Evolutionary conservation across 2,888 invertebrate species (phyloP), one percentile per base, ranked within the genome.

Genomic region (Eutolmus rufibarbis): DNA sequence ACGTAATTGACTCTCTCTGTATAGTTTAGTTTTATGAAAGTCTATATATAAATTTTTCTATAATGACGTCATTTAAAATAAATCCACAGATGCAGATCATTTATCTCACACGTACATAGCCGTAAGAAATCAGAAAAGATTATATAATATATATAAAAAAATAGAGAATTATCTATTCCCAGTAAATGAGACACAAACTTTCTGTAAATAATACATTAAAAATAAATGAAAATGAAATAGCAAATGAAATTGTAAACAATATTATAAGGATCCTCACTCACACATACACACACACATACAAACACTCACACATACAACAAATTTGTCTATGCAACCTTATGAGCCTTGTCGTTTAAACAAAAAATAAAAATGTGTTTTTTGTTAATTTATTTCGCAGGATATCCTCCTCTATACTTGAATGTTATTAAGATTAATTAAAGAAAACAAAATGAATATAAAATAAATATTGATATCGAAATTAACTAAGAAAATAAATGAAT

Each of bases 371-470:
- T 23, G 66, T 66, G 66, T 23, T 66, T 66, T 66, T 23, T 66
- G 66, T 66, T 66, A 66, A 66, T 57, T 81, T 56, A 81, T 81
- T 81, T 81, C 34, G 56, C 81, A 51, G 8, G 3, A 81, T 56
- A 31, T 81, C 56, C 81, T 66, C 66, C 66, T 81, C 81, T 79
- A 81, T 81, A 81, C 81, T 51, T 81, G 81, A 81, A 81, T 81
- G 81, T 81, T 81, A 81, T 81, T 34, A 51, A 81, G 19, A 46
- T 79, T 43, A 79, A 43, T 19, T 43, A 43, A 40, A 79, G 23
- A 43, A 77, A 51, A 51, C 19, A 23, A 66, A 66, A 66, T 66
- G 12, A 28, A 66, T 66, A 66, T 66, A 28, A 66, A 66, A 66
- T 66, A 46, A 28, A 46, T 56, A 81, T 40, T 56, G 28, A 28